Evolutionary conservation across 1,140 invertebrate species (phyloP), one percentile per base, ranked within the genome.

Genomic region (Artemia franciscana): DNA sequence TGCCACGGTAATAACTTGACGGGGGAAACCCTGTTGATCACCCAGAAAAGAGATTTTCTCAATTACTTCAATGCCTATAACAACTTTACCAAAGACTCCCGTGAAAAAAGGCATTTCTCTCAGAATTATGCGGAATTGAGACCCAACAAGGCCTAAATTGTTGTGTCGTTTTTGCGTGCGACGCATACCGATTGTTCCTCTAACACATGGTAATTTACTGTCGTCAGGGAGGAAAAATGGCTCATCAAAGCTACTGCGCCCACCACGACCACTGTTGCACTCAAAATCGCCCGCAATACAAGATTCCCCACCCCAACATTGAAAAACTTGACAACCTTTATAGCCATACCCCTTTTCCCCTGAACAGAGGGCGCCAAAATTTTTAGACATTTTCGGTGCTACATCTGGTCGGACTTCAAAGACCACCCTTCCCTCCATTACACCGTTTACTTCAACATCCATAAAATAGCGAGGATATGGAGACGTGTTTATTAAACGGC

Each of bases 381-480:
- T 94, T 70, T 88, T 85, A 24, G 85, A 83, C 79, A 93, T 94
- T 69, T 84, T 88, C 3, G 91, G 91, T 3, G 88, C 88, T 4
- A 82, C 80, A 72, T 92, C 85, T 5, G 81, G 81, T 65, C 85
- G 80, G 5, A 91, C 82, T 75, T 93, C 85, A 65, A 90, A 84
- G 4, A 90, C 79, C 60, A 91, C 79, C 18, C 86, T 76, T 0
- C 86, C 87, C 62, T 80, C 77, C 0, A 78, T 77, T 21, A 78
- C 71, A 12, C 82, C 81, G 69, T 84, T 83, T 15, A 85, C 80
- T 67, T 86, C 84, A 64, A 87, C 79, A 68, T 84, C 83, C 69
- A 87, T 84, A 69, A 78, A 86, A 68, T 84, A 86, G 26, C 85
- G 73, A 1, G 84, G 84, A 69, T 82, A 83, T 28, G 60, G 60